phyloP scores from a whole-genome alignment of 2,113 vertebrate species.

The Pachypanchax playfairii region DNA sequence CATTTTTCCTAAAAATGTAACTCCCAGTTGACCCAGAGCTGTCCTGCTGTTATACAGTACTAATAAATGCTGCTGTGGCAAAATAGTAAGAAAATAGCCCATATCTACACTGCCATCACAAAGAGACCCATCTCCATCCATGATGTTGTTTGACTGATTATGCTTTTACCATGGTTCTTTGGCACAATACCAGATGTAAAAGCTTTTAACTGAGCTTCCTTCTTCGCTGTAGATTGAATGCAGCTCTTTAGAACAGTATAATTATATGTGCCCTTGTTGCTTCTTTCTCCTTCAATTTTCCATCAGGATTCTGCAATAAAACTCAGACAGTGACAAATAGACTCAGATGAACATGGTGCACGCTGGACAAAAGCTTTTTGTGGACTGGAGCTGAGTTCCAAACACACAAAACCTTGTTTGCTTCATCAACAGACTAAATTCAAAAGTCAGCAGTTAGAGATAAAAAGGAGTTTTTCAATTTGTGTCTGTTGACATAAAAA shows the following conservation, averaged over 20 bases:
- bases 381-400: too few species aligned
- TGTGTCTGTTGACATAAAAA: too few species aligned
- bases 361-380: too few species aligned
- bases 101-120: constrained; percentile 12
- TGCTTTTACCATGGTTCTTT: constrained; percentile 43
- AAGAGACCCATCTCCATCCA: constrained; percentile 2
- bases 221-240: constrained; percentile 11
- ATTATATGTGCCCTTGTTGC: neutral
- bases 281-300: constrained; percentile 1
- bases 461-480: too few species aligned
- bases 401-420: too few species aligned
- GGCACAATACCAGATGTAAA: constrained; percentile 38
- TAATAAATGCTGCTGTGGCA: constrained; percentile 25
- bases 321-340: neutral
- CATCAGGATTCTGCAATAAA: neutral
- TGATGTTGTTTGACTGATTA: constrained; percentile 39
- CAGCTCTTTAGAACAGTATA: constrained; percentile 23
- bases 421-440: too few species aligned
- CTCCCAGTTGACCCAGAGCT: constrained; percentile 22
- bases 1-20: constrained; percentile 34
- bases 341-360: neutral
- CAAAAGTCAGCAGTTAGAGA: too few species aligned
- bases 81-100: constrained; percentile 3
- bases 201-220: constrained; percentile 32
- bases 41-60: constrained; percentile 15